Percentiles rank a stretch among this genome's conserved stretches.
Conservation (phyloP, 2,113 vertebrate genomes). For the Oceanites oceanicus region DNA sequence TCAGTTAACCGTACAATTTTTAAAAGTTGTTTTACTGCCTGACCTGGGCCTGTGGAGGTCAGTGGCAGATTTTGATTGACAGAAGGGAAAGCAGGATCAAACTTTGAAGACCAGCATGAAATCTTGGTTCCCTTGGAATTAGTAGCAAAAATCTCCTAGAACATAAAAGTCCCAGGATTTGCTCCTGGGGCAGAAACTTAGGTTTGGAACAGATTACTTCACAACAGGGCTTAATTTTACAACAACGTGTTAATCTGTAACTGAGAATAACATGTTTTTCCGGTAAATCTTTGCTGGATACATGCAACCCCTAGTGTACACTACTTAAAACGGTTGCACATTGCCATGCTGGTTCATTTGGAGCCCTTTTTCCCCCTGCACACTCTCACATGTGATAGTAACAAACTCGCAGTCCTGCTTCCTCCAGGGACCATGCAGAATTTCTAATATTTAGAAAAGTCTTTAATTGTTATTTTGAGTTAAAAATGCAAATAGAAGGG, state of each 20-base stretch:
- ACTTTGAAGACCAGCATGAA: neutral
- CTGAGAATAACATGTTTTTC: slow-evolving; percentile 29
- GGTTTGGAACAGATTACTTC: slow-evolving; percentile 2
- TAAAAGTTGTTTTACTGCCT: neutral
- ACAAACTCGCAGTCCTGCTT: neutral
- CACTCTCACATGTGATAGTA: neutral
- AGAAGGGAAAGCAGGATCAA: neutral
- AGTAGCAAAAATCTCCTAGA: neutral
- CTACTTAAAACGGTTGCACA: neutral
- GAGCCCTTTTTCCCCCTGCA: neutral
- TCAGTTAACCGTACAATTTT: neutral
- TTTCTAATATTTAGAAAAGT: neutral
- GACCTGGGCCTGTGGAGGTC: neutral
- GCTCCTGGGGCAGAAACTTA: neutral
- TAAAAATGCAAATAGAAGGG: neutral
- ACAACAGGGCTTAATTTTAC: slow-evolving; percentile 46
- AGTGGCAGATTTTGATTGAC: neutral
- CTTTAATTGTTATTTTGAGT: slow-evolving; percentile 39
- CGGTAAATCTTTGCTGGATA: neutral
- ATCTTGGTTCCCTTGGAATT: neutral
- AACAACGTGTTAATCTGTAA: slow-evolving; percentile 44
- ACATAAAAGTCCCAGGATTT: neutral
- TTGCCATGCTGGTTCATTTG: neutral
- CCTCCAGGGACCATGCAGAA: neutral
- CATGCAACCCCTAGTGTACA: neutral